These are phyloP conservation scores for Brenthis hecate DNA, from an alignment of 2,888 invertebrate species.

Conservation along the genomic window DNA sequence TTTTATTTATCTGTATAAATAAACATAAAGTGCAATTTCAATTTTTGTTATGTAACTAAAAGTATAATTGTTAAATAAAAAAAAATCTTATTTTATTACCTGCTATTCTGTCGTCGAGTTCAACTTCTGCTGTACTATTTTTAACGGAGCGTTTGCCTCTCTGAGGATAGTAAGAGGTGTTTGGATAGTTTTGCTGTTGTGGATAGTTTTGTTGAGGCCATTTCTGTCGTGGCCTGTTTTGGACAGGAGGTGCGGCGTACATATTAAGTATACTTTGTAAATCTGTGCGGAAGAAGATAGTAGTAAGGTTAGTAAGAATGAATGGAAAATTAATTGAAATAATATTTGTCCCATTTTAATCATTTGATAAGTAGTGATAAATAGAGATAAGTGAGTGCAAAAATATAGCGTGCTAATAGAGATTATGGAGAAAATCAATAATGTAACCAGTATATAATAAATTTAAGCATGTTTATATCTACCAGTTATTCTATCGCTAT, in stretches of 20 bases:
- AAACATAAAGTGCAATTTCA: background rate
- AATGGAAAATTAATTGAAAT: too few species aligned
- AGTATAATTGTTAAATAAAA: background rate
- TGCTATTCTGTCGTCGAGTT: slow-evolving; percentile 52
- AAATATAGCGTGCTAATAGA: too few species aligned
- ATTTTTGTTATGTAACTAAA: background rate
- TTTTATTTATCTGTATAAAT: too few species aligned
- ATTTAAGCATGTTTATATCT: slow-evolving; percentile 31
- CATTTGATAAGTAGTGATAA: too few species aligned
- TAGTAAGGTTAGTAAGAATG: slow-evolving; percentile 22
- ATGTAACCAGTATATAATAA: background rate
- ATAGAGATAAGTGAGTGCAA: too few species aligned
- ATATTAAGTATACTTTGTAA: slow-evolving; percentile 45
- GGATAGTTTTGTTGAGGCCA: slow-evolving; percentile 15
- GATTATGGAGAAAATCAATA: background rate
- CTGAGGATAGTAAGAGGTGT: slow-evolving; percentile 24
- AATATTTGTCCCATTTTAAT: too few species aligned
- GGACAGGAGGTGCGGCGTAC: slow-evolving; percentile 36
- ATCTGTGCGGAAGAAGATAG: slow-evolving; percentile 34
- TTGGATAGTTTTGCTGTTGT: slow-evolving; percentile 15
- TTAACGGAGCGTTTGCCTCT: slow-evolving; percentile 33
- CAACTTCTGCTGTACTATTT: slow-evolving; percentile 41
- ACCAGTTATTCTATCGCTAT: slow-evolving; percentile 61
- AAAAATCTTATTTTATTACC: slow-evolving; percentile 42
- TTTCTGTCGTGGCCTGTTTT: slow-evolving; percentile 17